Evolutionary conservation across 2,113 vertebrate genomes (phyloP).

Genomic region (Cebidichthys violaceus): DNA sequence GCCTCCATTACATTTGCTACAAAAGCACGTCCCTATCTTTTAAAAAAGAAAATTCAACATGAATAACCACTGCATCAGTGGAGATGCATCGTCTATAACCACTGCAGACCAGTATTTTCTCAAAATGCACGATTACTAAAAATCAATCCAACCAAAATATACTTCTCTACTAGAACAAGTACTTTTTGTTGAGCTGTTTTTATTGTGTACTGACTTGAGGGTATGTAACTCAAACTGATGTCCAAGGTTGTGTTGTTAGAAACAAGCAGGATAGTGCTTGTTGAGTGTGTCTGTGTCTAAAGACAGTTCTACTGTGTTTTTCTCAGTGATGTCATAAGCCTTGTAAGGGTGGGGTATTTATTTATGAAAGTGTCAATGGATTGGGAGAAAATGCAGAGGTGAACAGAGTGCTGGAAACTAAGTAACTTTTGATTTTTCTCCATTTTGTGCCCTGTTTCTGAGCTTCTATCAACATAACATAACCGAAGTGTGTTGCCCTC

Average conservation of each 20-base stretch:
- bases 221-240: conserved; percentile 41
- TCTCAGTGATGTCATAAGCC: conserved; percentile 41
- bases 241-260: conserved; percentile 30
- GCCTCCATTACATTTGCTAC: conserved; percentile 26
- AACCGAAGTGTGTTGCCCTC: conserved; percentile 27
- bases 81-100: conserved; percentile 45
- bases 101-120: conserved; percentile 33
- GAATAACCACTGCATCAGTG: conserved; percentile 43
- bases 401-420: conserved; percentile 50
- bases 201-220: conserved; percentile 24
- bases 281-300: conserved; percentile 50
- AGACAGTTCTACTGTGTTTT: conserved; percentile 43
- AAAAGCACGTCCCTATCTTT: conserved; percentile 14
- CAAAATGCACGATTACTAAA: conserved; percentile 30
- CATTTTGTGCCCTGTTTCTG: conserved; percentile 29
- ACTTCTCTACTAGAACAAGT: conserved; percentile 11
- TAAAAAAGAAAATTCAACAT: conserved; percentile 11
- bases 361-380: conserved; percentile 59
- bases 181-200: conserved; percentile 26
- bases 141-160: conserved; percentile 21
- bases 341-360: conserved; percentile 78
- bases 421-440: conserved; percentile 20
- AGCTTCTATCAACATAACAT: conserved; percentile 43
- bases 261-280: conserved; percentile 35
- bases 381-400: conserved; percentile 20